phyloP scores from a whole-genome alignment of 2,113 vertebrate species.

The Pagrus major region DNA sequence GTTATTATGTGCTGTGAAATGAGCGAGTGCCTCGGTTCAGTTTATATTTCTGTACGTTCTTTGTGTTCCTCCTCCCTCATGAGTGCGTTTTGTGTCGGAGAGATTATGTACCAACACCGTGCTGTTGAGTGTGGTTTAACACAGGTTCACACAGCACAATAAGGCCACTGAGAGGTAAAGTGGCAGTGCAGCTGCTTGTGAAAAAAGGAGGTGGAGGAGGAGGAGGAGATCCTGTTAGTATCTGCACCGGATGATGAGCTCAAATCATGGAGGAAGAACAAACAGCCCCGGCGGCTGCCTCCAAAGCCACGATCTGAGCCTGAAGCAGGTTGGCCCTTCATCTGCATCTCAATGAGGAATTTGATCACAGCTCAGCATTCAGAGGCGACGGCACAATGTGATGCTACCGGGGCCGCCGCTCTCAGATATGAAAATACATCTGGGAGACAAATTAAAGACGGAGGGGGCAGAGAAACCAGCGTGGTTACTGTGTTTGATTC shows the following conservation, averaged over 20 bases:
- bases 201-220: conserved; percentile 32
- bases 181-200: conserved; percentile 39
- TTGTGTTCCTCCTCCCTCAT: neutral
- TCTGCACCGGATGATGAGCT: conserved; percentile 25
- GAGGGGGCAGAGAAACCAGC: neutral
- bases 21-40: neutral
- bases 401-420: neutral
- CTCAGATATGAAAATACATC: conserved; percentile 24
- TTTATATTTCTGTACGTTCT: neutral
- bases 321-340: conserved; percentile 41
- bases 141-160: conserved; percentile 23
- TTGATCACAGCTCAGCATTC: conserved; percentile 61
- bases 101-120: neutral
- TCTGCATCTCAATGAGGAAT: conserved; percentile 71
- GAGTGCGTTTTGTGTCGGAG: neutral
- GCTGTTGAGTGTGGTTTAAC: conserved; percentile 9
- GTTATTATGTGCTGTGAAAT: neutral
- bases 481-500: neutral
- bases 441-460: conserved; percentile 21
- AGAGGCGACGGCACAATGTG: conserved; percentile 18
- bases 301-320: conserved; percentile 43
- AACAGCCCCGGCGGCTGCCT: conserved; percentile 32
- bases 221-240: conserved; percentile 45
- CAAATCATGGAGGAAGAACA: conserved; percentile 48
- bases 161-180: conserved; percentile 32